Conservation (phyloP, 1,140 invertebrate species). For the Solen grandis region DNA sequence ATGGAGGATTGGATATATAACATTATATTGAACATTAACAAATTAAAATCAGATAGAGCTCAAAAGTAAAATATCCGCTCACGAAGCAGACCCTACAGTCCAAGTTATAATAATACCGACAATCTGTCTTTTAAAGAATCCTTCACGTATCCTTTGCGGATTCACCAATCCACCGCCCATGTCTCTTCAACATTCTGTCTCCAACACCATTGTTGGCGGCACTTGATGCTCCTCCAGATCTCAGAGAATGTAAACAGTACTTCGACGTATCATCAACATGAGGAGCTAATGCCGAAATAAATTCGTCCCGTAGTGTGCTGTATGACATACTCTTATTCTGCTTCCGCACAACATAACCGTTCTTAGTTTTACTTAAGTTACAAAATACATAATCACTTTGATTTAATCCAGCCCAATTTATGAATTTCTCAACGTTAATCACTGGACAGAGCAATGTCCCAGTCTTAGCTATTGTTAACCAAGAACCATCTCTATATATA, state of each 20-base stretch:
- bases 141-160: conserved; percentile 28
- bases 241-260: conserved; percentile 8
- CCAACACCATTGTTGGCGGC: not conserved
- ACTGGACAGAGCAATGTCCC: conserved; percentile 14
- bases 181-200: not conserved
- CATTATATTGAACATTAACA: too few species aligned
- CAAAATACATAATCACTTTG: conserved; percentile 3
- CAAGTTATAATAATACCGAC: too few species aligned
- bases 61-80: too few species aligned
- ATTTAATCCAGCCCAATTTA: not conserved
- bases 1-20: too few species aligned
- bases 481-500: conserved; percentile 37
- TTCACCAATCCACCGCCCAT: conserved; percentile 22
- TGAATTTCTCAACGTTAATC: conserved; percentile 7
- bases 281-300: not conserved
- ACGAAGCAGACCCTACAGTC: too few species aligned
- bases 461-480: conserved; percentile 34
- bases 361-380: conserved; percentile 2
- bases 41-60: too few species aligned
- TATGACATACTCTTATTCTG: conserved; percentile 8
- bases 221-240: not conserved
- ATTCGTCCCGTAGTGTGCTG: not conserved
- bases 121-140: too few species aligned
- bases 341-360: not conserved
- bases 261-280: conserved; percentile 6